Conservation (phyloP, 2,113 vertebrate genomes). For the Odocoileus virginianus region DNA sequence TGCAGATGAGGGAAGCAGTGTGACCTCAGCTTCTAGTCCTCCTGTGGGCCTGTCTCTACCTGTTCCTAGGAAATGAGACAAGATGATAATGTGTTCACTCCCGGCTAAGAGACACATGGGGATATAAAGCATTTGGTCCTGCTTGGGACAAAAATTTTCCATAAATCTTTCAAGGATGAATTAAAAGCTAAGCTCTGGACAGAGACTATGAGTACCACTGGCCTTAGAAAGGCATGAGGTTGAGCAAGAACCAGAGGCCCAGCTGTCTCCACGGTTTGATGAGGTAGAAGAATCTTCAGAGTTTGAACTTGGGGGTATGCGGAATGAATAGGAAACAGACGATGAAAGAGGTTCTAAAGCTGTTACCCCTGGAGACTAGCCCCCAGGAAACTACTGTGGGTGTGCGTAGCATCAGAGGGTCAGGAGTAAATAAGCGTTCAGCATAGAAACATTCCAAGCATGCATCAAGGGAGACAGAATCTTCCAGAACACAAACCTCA, state of each 20-base stretch:
- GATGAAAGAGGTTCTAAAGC: background rate
- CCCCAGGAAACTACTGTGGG: background rate
- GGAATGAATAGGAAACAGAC: conserved; percentile 10
- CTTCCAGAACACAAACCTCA: background rate
- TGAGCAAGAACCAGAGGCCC: background rate
- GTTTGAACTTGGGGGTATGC: background rate
- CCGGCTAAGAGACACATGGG: background rate
- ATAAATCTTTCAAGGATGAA: background rate
- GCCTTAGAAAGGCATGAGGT: background rate
- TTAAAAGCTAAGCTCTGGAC: background rate
- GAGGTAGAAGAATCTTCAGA: background rate
- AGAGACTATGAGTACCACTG: background rate
- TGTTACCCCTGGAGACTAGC: background rate
- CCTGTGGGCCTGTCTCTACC: background rate
- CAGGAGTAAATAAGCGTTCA: background rate
- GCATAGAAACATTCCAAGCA: background rate
- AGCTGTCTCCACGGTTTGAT: background rate
- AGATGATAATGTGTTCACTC: background rate
- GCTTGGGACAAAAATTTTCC: background rate
- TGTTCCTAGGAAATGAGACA: background rate
- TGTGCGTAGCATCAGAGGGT: background rate
- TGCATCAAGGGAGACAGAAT: background rate
- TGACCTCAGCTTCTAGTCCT: background rate
- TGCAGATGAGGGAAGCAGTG: background rate
- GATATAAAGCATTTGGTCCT: background rate